phyloP scores from a whole-genome alignment of 1,140 invertebrate species.

The Cydia splendana region DNA sequence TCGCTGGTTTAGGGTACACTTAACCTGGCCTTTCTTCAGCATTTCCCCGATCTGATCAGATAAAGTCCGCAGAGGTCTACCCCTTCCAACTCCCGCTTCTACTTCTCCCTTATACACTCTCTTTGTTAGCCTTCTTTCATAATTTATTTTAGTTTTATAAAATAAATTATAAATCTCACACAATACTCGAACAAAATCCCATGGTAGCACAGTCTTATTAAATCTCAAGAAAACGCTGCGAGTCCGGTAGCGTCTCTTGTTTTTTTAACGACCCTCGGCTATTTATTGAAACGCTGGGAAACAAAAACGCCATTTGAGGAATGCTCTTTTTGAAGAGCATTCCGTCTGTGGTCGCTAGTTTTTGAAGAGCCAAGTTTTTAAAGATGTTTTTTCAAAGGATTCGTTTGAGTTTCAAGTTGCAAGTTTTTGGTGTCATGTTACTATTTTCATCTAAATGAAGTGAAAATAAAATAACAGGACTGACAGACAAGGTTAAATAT shows the following conservation, averaged over 20 bases:
- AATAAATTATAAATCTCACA: not conserved
- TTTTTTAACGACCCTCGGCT: slow-evolving; percentile 26
- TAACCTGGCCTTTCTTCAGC: too few species aligned
- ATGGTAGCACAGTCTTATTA: slow-evolving; percentile 18
- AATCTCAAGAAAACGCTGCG: slow-evolving; percentile 25
- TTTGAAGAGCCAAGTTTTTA: slow-evolving; percentile 2
- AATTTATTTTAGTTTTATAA: too few species aligned
- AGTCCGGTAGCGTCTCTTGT: not conserved
- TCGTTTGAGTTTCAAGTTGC: not conserved
- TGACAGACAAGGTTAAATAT: too few species aligned
- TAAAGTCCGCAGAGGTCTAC: too few species aligned
- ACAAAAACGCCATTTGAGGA: slow-evolving; percentile 21
- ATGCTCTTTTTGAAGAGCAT: slow-evolving; percentile 19
- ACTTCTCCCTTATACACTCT: too few species aligned
- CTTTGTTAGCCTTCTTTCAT: too few species aligned
- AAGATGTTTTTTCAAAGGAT: not conserved
- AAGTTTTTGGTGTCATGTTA: not conserved
- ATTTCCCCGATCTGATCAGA: too few species aligned
- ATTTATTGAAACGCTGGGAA: slow-evolving; percentile 29
- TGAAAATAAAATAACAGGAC: too few species aligned
- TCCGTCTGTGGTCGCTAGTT: not conserved
- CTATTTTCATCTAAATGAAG: not conserved
- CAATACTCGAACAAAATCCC: not conserved
- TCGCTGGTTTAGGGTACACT: too few species aligned
- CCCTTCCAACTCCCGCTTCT: too few species aligned